Percentiles rank a stretch among this genome's conserved stretches.
Conservation (phyloP, 2,797 vertebrate genomes). For the Poecilia gillii region DNA sequence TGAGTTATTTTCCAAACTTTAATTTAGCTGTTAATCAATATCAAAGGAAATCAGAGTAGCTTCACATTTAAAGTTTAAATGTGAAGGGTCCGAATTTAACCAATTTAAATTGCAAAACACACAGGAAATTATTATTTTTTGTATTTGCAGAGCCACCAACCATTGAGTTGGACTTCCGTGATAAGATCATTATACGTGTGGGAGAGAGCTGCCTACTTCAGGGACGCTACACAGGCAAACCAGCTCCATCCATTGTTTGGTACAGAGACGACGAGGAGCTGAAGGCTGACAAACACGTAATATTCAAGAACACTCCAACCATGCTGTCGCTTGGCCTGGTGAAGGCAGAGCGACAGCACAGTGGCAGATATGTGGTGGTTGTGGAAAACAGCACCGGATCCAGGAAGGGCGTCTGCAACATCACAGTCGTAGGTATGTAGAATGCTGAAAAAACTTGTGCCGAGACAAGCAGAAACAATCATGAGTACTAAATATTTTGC, state of each 20-base stretch:
- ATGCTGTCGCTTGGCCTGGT: conserved; percentile 90
- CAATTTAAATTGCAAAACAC: neutral
- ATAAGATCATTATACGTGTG: conserved; percentile 91
- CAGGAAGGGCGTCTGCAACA: conserved; percentile 92
- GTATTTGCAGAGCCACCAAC: conserved; percentile 89
- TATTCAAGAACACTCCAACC: conserved; percentile 89
- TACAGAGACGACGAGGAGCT: conserved; percentile 88
- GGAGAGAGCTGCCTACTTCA: conserved; percentile 92
- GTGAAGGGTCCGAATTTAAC: neutral
- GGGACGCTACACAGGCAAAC: conserved; percentile 94
- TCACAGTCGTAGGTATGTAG: conserved; percentile 91
- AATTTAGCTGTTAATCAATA: neutral
- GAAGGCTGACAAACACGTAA: conserved; percentile 87
- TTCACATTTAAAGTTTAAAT: neutral
- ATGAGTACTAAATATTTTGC: neutral
- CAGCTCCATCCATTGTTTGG: conserved; percentile 92
- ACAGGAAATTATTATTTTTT: too few species aligned
- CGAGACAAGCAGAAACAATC: neutral
- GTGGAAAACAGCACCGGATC: conserved; percentile 95
- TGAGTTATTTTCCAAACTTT: conserved; percentile 65
- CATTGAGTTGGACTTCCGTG: conserved; percentile 96
- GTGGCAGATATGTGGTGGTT: conserved; percentile 92
- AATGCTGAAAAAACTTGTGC: neutral
- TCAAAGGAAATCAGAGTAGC: neutral
- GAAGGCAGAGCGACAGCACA: conserved; percentile 91